Evolutionary conservation across 2,888 invertebrate genomes (phyloP), one percentile per base, ranked within the genome.

Genomic region (Thereva unica): DNA sequence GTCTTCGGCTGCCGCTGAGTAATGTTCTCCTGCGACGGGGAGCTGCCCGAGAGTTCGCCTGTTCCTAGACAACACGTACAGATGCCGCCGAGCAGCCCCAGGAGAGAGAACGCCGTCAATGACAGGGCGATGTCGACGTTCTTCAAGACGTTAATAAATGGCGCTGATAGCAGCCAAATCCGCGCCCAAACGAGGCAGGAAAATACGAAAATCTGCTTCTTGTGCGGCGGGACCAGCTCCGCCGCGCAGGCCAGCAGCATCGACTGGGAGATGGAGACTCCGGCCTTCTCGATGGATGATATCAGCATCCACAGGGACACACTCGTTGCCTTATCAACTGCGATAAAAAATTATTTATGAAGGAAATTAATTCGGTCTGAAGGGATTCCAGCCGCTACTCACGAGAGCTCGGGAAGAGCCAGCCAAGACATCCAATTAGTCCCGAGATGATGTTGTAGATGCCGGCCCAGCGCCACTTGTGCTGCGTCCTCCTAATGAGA

Each of bases 391-490:
- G 1, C 0, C 5, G 10, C 6, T 52, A 73, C 76, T 77, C 72
- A 82, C 82, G 74, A 1, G 75, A 70, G 7, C 75, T 72, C 1
- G 76, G 77, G 68, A 80, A 78, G 4, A 78, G 66, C 80, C 81
- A 81, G n/a, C 81, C 80, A 5, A 77, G 69, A 49, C 78, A 79
- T 49, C 79, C 79, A 37, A 82, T 71, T n/a, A 80, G 64, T 23
- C 81, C 82, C 1, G 79, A 78, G 0, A 80, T 56, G 49, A 79
- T 78, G 67, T 81, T 80, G 57, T 80, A 78, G 49, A 73, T 72
- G 1, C 82, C 81, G 4, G 80, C 78, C 68, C 72, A 78, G 44
- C 77, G 75, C 81, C 82, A 83, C 70, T 82, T 83, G 73, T 77
- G 75, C 59, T 75, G 76, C 67, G 76, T 75, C 57, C 78, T 77